A percentile compares a stretch with the other conserved stretches of the same genome.
phyloP scores from a whole-genome alignment of 1,140 invertebrate genomes.

The Papilio helenus region DNA sequence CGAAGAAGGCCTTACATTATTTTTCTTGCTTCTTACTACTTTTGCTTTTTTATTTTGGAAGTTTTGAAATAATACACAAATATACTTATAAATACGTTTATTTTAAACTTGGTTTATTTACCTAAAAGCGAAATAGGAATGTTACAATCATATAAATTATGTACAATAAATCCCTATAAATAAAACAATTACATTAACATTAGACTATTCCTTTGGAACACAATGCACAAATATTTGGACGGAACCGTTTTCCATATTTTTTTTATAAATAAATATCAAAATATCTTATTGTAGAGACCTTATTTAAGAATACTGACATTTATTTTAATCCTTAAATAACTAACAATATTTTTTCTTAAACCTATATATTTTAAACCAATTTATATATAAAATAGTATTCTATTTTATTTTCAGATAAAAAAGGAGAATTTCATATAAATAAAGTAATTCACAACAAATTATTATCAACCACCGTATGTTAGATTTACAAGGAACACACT shows the following conservation, averaged over 20 bases:
- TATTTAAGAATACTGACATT: constrained; percentile 64
- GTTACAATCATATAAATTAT: constrained; percentile 14
- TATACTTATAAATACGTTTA: not conserved
- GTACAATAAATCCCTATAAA: constrained; percentile 24
- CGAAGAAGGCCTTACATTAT: too few relatives aligned
- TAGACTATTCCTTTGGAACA: constrained; percentile 77
- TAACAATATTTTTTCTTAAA: constrained; percentile 28
- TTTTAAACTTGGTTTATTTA: constrained; percentile 26
- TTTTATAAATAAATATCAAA: constrained; percentile 43
- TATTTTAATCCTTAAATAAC: constrained; percentile 41
- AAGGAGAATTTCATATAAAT: not conserved
- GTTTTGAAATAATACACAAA: not conserved
- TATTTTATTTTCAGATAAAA: not conserved
- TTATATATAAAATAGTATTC: not conserved
- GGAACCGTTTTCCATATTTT: constrained; percentile 60
- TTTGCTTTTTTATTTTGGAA: not conserved
- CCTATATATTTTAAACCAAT: not conserved
- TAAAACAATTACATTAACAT: constrained; percentile 53
- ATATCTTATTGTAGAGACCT: constrained; percentile 39
- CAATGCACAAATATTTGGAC: constrained; percentile 71
- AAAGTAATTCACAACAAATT: not conserved
- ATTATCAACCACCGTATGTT: not conserved
- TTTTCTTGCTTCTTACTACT: too few relatives aligned
- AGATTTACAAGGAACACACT: constrained; percentile 24
- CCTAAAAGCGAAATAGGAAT: constrained; percentile 19